Conservation (phyloP, 64 coral and sea anemone genomes). For the Dendrophyllia cribrosa region DNA sequence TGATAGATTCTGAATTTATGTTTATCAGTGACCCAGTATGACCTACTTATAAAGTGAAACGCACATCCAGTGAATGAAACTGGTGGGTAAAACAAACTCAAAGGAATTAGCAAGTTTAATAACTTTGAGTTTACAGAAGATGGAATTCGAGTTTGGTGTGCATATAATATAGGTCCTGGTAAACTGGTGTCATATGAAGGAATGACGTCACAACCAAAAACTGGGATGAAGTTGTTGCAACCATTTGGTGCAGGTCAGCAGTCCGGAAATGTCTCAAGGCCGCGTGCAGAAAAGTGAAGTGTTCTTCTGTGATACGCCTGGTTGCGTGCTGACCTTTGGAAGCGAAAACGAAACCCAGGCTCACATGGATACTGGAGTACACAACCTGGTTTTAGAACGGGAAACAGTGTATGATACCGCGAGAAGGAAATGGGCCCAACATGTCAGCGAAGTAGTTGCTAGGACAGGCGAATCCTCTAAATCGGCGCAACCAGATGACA, state of each 20-base stretch:
- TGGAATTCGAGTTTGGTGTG: not conserved
- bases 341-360: constrained; percentile 3
- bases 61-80: not conserved
- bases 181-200: not conserved
- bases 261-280: not conserved
- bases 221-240: not conserved
- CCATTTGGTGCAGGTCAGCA: not conserved
- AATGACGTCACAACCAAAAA: not conserved
- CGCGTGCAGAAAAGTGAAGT: not conserved
- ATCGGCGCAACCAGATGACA: too few species aligned
- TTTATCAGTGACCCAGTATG: too few species aligned
- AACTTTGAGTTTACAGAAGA: not conserved
- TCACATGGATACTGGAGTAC: constrained; percentile 35
- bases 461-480: not conserved
- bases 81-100: not conserved
- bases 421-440: constrained; percentile 1
- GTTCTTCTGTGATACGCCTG: constrained; percentile 4
- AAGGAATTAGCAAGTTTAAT: not conserved
- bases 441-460: constrained; percentile 8
- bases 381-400: constrained; percentile 2
- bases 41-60: too few species aligned
- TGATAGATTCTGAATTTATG: too few species aligned
- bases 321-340: constrained; percentile 26
- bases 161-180: not conserved
- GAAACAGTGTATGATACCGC: constrained; percentile 27